Conservation (phyloP, 2,797 vertebrate genomes). For the Protonibea diacanthus region DNA sequence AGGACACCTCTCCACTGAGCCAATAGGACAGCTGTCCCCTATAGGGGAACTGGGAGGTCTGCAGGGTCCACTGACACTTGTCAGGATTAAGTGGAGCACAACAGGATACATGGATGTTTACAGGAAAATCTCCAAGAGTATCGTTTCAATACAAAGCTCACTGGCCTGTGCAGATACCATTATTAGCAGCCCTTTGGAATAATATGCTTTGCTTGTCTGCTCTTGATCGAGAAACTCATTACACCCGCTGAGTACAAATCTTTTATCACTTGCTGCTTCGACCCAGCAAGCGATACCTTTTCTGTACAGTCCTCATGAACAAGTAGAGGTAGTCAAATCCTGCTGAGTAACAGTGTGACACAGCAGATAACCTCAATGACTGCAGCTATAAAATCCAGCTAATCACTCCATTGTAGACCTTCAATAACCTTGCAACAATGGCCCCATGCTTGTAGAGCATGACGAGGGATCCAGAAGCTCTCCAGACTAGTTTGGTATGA, state of each 20-base stretch:
- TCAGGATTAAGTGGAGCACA: constrained; percentile 48
- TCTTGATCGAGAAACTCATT: constrained; percentile 57
- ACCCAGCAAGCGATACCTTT: constrained; percentile 22
- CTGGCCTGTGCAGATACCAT: constrained; percentile 22
- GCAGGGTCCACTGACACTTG: constrained; percentile 40
- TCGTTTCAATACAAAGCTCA: constrained; percentile 41
- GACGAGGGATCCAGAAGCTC: constrained; percentile 36
- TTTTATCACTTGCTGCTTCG: constrained; percentile 30
- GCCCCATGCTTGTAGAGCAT: constrained; percentile 35
- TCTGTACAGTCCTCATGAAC: constrained; percentile 29
- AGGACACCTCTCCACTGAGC: constrained; percentile 38
- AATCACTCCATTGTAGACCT: constrained; percentile 46
- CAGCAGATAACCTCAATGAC: constrained; percentile 55
- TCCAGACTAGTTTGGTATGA: constrained; percentile 31
- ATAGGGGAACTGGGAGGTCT: constrained; percentile 29
- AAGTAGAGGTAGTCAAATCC: constrained; percentile 20
- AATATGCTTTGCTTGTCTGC: constrained; percentile 26
- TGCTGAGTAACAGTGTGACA: constrained; percentile 61
- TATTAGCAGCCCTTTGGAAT: constrained; percentile 20
- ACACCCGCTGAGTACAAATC: constrained; percentile 32
- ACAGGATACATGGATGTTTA: constrained; percentile 29
- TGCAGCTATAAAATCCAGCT: constrained; percentile 51
- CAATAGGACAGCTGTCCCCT: constrained; percentile 55
- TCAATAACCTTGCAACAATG: constrained; percentile 48
- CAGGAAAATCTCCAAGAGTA: constrained; percentile 36